phyloP scores from a whole-genome alignment of 30 jellyfish, hydroid and myxozoan species.

The Chrysaora quinquecirrha region DNA sequence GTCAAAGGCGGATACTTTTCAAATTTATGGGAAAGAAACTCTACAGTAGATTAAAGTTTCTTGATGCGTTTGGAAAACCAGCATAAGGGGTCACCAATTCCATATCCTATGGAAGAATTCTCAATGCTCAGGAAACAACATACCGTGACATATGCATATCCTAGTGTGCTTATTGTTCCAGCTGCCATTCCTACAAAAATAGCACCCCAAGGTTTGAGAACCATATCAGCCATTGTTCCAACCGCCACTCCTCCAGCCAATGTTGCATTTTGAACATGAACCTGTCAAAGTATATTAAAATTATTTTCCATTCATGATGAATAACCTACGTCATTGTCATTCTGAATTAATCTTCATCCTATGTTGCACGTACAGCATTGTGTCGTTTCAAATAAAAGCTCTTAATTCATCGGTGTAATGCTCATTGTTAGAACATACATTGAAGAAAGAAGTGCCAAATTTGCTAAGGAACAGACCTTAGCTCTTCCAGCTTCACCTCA shows the following conservation, averaged over 20 bases:
- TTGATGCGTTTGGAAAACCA: too few relatives aligned
- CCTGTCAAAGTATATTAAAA: conserved; percentile 33
- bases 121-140: too few relatives aligned
- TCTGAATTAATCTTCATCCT: background rate
- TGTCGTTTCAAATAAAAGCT: background rate
- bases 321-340: background rate
- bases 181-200: conserved; percentile 87
- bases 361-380: background rate
- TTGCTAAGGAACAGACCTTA: too few relatives aligned
- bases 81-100: too few relatives aligned
- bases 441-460: too few relatives aligned
- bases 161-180: conserved; percentile 80
- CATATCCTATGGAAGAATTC: too few relatives aligned
- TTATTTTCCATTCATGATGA: background rate
- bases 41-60: too few relatives aligned
- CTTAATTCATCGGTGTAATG: too few relatives aligned
- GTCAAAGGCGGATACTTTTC: too few relatives aligned
- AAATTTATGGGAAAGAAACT: too few relatives aligned
- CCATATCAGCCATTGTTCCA: conserved; percentile 91
- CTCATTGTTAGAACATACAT: too few relatives aligned
- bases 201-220: conserved; percentile 97
- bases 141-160: conserved; percentile 86
- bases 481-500: too few relatives aligned
- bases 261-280: conserved; percentile 94
- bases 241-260: conserved; percentile 99